Conservation (phyloP, 2,888 invertebrate species). For the Pterostichus niger region DNA sequence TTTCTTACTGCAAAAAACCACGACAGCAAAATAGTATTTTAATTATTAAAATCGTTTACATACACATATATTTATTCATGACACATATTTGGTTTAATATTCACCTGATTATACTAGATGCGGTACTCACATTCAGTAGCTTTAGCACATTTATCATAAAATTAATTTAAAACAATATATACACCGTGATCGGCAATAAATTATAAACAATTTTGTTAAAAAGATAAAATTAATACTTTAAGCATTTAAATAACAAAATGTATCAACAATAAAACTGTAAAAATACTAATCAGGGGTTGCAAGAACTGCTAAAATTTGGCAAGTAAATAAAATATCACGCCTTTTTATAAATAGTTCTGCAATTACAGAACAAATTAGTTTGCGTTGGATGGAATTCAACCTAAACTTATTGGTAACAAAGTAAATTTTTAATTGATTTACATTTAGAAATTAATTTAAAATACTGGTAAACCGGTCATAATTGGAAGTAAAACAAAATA, state of each 20-base stretch:
- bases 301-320: neutral
- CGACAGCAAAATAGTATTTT: conserved; percentile 53
- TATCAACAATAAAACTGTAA: conserved; percentile 26
- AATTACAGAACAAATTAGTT: too few relatives aligned
- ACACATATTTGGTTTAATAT: conserved; percentile 49
- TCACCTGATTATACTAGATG: conserved; percentile 14
- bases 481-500: too few relatives aligned
- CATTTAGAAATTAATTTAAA: too few relatives aligned
- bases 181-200: conserved; percentile 5
- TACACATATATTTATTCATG: conserved; percentile 37
- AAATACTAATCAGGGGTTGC: neutral
- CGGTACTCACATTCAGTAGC: conserved; percentile 42
- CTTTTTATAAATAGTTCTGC: too few relatives aligned
- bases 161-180: conserved; percentile 19
- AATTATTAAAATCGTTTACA: conserved; percentile 45
- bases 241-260: neutral
- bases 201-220: neutral
- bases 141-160: conserved; percentile 38
- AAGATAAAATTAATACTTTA: neutral
- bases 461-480: too few relatives aligned
- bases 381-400: too few relatives aligned
- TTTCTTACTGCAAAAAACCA: conserved; percentile 34
- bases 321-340: neutral
- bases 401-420: too few relatives aligned
- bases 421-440: too few relatives aligned